Percentiles rank a stretch among this genome's conserved stretches.
Conservation (phyloP, 1,140 invertebrate species). For the Hylaeus volcanicus region DNA sequence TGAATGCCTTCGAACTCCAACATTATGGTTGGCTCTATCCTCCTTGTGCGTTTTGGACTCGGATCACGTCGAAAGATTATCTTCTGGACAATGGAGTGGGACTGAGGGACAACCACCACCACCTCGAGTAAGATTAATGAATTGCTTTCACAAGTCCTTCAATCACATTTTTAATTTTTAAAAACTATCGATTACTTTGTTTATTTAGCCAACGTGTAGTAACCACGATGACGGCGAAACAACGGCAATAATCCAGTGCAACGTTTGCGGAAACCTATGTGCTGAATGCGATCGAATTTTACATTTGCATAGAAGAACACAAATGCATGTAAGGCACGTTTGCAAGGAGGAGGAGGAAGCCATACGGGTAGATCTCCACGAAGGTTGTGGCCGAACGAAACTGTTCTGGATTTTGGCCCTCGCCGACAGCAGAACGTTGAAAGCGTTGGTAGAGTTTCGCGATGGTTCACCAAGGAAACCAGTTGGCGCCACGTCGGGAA, state of each 20-base stretch:
- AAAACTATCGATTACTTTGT: neutral
- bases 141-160: neutral
- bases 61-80: constrained; percentile 92
- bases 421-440: constrained; percentile 95
- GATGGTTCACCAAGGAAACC: constrained; percentile 83
- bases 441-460: constrained; percentile 96
- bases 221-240: constrained; percentile 99
- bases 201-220: constrained; percentile 88
- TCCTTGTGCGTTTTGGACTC: constrained; percentile 95
- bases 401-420: constrained; percentile 96
- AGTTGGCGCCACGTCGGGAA: constrained; percentile 83
- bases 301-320: constrained; percentile 94
- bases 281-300: constrained; percentile 97
- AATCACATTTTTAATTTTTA: neutral
- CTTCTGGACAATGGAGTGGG: constrained; percentile 86
- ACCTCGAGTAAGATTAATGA: constrained; percentile 81
- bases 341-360: constrained; percentile 98
- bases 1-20: constrained; percentile 90
- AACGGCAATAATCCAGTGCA: constrained; percentile 95
- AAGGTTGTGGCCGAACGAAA: constrained; percentile 97
- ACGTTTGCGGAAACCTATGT: constrained; percentile 94
- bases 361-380: constrained; percentile 95
- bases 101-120: constrained; percentile 82
- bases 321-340: constrained; percentile 93
- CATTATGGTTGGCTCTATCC: constrained; percentile 95